These are phyloP conservation scores for Apoderus coryli DNA, from an alignment of 2,888 invertebrate species.

Conservation along the genomic window DNA sequence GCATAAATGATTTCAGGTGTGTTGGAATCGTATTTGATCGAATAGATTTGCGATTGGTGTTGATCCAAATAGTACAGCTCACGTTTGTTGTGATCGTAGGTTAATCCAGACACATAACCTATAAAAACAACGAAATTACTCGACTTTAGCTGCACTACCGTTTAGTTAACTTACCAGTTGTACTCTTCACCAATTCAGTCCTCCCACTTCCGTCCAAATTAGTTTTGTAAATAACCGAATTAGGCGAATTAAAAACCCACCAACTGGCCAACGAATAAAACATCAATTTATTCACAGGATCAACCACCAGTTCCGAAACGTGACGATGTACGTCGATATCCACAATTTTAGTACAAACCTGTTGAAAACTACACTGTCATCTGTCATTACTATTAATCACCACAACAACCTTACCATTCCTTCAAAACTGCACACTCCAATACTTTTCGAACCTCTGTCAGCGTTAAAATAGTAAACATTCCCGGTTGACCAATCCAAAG, in stretches of 20 bases:
- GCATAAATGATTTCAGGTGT: slow-evolving; percentile 32
- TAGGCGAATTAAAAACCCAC: slow-evolving; percentile 32
- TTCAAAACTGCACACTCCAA: slow-evolving; percentile 28
- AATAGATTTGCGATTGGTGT: slow-evolving; percentile 31
- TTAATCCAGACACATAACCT: slow-evolving; percentile 33
- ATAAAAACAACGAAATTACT: too few relatives aligned
- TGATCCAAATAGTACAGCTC: slow-evolving; percentile 66
- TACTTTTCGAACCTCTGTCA: slow-evolving; percentile 23
- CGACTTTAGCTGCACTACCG: not conserved
- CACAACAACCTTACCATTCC: too few relatives aligned
- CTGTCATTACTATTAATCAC: too few relatives aligned
- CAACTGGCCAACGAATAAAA: slow-evolving; percentile 41
- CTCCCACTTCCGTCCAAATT: slow-evolving; percentile 37
- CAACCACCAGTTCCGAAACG: slow-evolving; percentile 47
- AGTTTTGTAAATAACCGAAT: slow-evolving; percentile 38
- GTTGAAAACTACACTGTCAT: too few relatives aligned
- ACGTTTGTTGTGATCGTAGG: slow-evolving; percentile 39
- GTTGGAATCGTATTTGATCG: slow-evolving; percentile 35
- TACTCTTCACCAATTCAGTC: slow-evolving; percentile 31
- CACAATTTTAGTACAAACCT: slow-evolving; percentile 33
- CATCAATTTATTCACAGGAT: slow-evolving; percentile 42
- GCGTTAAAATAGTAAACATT: slow-evolving; percentile 50
- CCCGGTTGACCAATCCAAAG: slow-evolving; percentile 60
- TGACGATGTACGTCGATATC: slow-evolving; percentile 35
- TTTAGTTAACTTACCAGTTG: slow-evolving; percentile 15